Evolutionary conservation across 2,888 invertebrate species (phyloP), one percentile per base, ranked within the genome.

Genomic region (Odontocerum albicorne): DNA sequence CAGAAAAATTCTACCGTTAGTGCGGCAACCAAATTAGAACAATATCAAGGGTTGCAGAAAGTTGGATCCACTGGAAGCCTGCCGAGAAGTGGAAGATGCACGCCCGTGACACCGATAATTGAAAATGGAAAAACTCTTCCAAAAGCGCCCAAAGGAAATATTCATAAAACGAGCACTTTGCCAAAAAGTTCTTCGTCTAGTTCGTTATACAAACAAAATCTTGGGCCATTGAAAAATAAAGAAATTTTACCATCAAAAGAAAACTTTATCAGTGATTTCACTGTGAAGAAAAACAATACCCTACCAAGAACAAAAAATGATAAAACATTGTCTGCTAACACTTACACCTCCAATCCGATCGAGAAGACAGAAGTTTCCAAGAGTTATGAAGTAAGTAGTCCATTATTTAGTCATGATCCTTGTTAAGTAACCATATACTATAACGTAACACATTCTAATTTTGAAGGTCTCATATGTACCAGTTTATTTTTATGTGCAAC

Each of bases 171-270:
- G 12, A 45, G 47, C 13, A 55, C 49, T 22, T 33, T 47, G 13
- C 42, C 56, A 7, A 51, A 51, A 17, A 51, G 43, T 36, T 51
- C 44, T 15, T 51, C 51, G 16, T 27, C 42, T 15, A 36, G 35
- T 20, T 33, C 49, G 8, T 31, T 51, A 57, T 76, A 75, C 68
- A 76, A 76, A 67, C 74, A 73, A 68, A 77, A 75, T 68, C 75
- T 75, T 42, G 77, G 77, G 49, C 75, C 70, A 62, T 65, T 77
- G 15, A 69, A 71, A 52, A 74, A 74, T 59, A 66, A 73, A 62
- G 77, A 77, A 65, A 62, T 77, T 60, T 64, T 76, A 64, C 77
- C 77, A 22, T 73, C 77, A 1, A 77, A 76, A 67, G 77, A 77
- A 50, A 47, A 12, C 12, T 33, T 27, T 16, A 35, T 15, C 6